These are phyloP conservation scores for Coelogynopora nodosa DNA, from an alignment of 2,888 invertebrate species.

Conservation along the genomic window DNA sequence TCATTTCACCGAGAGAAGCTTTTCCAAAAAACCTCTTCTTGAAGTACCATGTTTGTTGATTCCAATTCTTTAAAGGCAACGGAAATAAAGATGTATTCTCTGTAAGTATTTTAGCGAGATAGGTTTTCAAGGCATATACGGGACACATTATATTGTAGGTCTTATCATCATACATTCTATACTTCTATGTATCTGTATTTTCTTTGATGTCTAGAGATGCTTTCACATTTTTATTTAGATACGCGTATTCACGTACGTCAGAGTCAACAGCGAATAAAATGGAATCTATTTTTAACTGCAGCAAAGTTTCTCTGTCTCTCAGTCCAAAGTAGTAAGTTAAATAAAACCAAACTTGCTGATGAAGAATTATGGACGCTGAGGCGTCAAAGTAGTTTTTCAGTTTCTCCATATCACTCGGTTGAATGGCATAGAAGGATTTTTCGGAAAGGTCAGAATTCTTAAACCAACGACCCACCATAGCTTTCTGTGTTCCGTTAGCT, in stretches of 20 bases:
- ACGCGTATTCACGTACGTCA: slow-evolving; percentile 21
- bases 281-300: slow-evolving; percentile 32
- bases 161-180: slow-evolving; percentile 26
- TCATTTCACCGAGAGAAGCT: no score
- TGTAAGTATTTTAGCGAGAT: no score
- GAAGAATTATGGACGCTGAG: slow-evolving; percentile 13
- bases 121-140: no score
- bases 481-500: slow-evolving; percentile 23
- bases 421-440: slow-evolving; percentile 12
- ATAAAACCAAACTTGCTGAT: slow-evolving; percentile 34
- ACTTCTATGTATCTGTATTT: slow-evolving; percentile 29
- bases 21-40: no score
- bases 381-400: not conserved
- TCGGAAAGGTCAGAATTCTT: slow-evolving; percentile 35
- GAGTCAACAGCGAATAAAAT: slow-evolving; percentile 32
- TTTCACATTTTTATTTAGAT: slow-evolving; percentile 33
- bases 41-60: no score
- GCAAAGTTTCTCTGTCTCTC: slow-evolving; percentile 35
- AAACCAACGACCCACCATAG: slow-evolving; percentile 26
- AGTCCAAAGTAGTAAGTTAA: slow-evolving; percentile 34
- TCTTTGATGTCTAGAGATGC: slow-evolving; percentile 34
- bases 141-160: slow-evolving; percentile 27
- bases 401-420: slow-evolving; percentile 37
- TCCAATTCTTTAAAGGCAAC: no score
- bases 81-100: no score